Base-by-base conservation (phyloP, 2,797 vertebrate species). In the Poecilia picta region DNA sequence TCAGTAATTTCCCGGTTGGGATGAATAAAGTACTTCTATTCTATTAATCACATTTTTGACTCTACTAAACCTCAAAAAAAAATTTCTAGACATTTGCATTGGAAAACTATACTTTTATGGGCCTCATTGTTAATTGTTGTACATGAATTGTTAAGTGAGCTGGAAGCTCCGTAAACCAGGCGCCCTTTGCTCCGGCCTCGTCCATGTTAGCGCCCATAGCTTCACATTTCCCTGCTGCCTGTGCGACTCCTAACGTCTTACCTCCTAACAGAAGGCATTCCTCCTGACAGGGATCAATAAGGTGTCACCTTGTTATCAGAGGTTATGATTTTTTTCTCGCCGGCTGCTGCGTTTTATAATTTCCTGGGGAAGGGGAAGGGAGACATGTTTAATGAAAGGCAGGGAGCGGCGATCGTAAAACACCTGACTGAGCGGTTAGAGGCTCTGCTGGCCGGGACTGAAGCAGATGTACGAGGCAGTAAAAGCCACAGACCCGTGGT, bases 401-500 rank as follows among this genome's bases (percentile, higher is more conserved):
- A 1, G 81, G n/a, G 8, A 87, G 81, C 68, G 1, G 80, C 25
- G 84, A 71, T 79, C 74, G 81, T 82, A 62, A 85, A 88, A 82
- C 88, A 89, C 87, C 88, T 84, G 83, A 88, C 73, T 6, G 46
- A 73, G 83, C 76, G 1, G 79, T 82, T 64, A n/a, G 75, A 55
- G 78, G 80, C 80, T 70, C 1, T 51, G 81, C 39, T 28, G 86
- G 77, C 76, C 81, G 59, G 80, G 81, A 41, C 83, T 73, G 76
- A 64, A 82, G 84, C 82, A 80, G 84, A 89, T 88, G 80, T 77
- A 79, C 55, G 33, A 51, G 89, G 86, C 1, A 76, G 89, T 89
- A 85, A 89, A 93, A 85, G 80, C 83, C 90, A 66, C 82, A 77
- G 88, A 90, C 80, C 90, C 85, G 0, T 81, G 85, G 6, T 28